Base-by-base conservation (phyloP, 2,888 invertebrate genomes). In the Mallateleia sp. region DNA sequence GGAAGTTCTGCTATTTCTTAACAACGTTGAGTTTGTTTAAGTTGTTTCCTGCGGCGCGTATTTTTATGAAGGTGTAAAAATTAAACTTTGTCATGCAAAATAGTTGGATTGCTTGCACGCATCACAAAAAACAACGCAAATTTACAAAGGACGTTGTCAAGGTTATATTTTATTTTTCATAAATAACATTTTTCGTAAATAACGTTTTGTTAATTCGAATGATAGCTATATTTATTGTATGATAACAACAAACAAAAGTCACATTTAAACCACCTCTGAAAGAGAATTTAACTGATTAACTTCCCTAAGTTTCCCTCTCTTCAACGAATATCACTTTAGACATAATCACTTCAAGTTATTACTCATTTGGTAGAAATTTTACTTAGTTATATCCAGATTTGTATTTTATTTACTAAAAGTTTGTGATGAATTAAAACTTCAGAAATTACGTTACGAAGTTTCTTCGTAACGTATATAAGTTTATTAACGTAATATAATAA, bases 21-120 rank as follows among this genome's bases (percentile, higher is more conserved):
- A 67, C 78, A 45, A 22, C n/a, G 34, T 54, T 15, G 28, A 78
- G 58, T 67, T 32, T 45, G 45, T 67, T 34, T 45, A 50, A 47
- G 60, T 50, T 62, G 47, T 62, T 47, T 32, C 18, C 18, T 20
- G 58, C 14, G 15, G 58, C 42, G 34, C 64, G 28, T 18, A 62
- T 74, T 74, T 72, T 60, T 74, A 74, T 38, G 62, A 50, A 38
- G 60, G 50, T 52, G 45, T 62, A 62, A 74, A 74, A 74, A 62
- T 74, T 74, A 38, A 74, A 74, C 62, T 42, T 60, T 38, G 38
- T 74, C 74, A 74, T 62, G 74, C 62, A 74, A 74, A 74, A 50
- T 74, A 45, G 11, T 60, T 74, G 22, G 28, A 60, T 47, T 28
- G 20, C 15, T 60, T 45, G 14, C 34, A 25, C 18, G 9, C 20